Conservation (phyloP, 2,113 vertebrate species). For the Triplophysa tibetana region DNA sequence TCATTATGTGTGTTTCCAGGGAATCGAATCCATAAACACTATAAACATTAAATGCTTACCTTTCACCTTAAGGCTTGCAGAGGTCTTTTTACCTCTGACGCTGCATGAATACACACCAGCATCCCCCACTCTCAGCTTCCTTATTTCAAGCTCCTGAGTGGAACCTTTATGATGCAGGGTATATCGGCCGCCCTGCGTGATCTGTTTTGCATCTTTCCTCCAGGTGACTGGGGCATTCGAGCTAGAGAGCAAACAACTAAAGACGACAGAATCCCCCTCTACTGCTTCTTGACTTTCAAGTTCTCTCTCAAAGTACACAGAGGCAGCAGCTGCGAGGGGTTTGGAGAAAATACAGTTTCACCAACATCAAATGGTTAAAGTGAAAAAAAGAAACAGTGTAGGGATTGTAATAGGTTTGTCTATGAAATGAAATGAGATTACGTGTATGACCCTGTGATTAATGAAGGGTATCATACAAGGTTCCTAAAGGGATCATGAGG, state of each 20-base stretch:
- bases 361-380: not conserved
- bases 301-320: slow-evolving; percentile 76
- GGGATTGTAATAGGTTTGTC: not conserved
- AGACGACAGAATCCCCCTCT: slow-evolving; percentile 69
- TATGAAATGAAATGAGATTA: slow-evolving; percentile 33
- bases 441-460: slow-evolving; percentile 20
- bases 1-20: too few species aligned
- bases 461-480: slow-evolving; percentile 17
- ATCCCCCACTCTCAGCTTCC: slow-evolving; percentile 74
- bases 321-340: slow-evolving; percentile 68
- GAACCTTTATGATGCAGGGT: slow-evolving; percentile 77
- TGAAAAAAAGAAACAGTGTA: not conserved
- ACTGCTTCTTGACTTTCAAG: slow-evolving; percentile 67
- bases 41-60: slow-evolving; percentile 70
- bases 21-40: too few species aligned
- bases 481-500: not conserved
- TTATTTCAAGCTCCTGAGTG: slow-evolving; percentile 77
- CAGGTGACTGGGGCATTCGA: slow-evolving; percentile 74
- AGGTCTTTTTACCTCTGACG: slow-evolving; percentile 80
- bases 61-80: slow-evolving; percentile 79
- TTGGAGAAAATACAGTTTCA: not conserved
- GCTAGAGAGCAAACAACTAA: slow-evolving; percentile 74
- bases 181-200: slow-evolving; percentile 73
- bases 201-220: slow-evolving; percentile 69
- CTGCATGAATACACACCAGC: slow-evolving; percentile 84